Evolutionary conservation across 2,797 vertebrate genomes (phyloP), one percentile per base, ranked within the genome.

Genomic region (Anguilla marmorata): DNA sequence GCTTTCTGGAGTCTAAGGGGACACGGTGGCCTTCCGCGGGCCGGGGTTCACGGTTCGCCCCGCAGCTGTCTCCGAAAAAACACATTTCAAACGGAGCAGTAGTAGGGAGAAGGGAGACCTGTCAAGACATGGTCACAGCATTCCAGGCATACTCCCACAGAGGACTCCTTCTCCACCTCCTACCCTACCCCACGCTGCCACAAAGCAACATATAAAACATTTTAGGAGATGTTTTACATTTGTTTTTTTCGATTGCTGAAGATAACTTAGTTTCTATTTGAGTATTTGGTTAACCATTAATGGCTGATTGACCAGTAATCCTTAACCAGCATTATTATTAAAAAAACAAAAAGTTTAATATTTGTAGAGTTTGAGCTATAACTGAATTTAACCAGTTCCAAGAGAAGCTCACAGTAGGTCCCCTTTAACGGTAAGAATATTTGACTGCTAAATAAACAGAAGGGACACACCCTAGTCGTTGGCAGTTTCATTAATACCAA

Each of bases 81-180:
- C 79, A n/a, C 14, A 56, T 50, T 58, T 48, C 19, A 63, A n/a
- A 24, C 27, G 1, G 63, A 87, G 16, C 11, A 50, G n/a, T 56
- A 63, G 83, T 76, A 37, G 50, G 69, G 84, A 79, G 37, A 60
- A 50, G 74, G 27, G 16, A 63, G 83, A 52, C 87, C 83, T 88
- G 87, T 88, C 50, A 12, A 88, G 87, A 79, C 87, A 88, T 41
- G 84, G 66, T 82, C 41, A 48, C 33, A 72, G 83, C 87, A 88
- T 88, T 58, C 87, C 84, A 74, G 37, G 24, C 84, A 88, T 88
- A 24, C 41, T 82, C 79, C 21, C 7, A 3, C 45, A 50, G 6
- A 45, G 8, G 50, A 50, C 41, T 82, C 16, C 76, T 80, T 16
- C 74, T 79, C 33, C 37, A 45, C 37, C 76, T 45, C 5, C 76